A percentile compares a stretch with the other conserved stretches of the same genome.
Evolutionary conservation across 2,113 vertebrate species (phyloP).

Genomic region (Ornithorhynchus anatinus): DNA sequence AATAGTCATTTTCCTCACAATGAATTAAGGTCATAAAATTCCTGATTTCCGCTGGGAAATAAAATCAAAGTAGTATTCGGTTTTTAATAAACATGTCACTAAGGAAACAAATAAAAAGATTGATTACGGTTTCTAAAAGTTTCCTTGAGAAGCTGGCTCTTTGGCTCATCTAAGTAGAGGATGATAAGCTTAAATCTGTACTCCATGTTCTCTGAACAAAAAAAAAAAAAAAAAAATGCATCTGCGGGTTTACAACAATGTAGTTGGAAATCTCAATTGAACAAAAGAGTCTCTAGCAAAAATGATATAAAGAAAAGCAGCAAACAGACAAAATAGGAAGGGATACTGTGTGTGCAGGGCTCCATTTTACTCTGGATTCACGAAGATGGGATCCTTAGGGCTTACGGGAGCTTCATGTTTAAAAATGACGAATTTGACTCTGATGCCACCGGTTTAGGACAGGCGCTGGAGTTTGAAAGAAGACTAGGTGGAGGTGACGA

Average conservation of each 20-base stretch:
- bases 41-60: background rate
- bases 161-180: background rate
- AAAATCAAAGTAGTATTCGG: conserved; percentile 9
- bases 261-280: conserved; percentile 7
- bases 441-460: too few species aligned
- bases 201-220: background rate
- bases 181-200: background rate
- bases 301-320: background rate
- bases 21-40: background rate
- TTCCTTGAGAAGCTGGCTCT: background rate
- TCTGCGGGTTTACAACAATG: conserved; percentile 5
- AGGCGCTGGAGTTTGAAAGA: too few species aligned
- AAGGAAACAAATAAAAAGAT: background rate
- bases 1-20: too few species aligned
- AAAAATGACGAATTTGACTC: too few species aligned
- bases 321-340: background rate
- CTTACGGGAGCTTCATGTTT: too few species aligned
- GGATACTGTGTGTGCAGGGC: background rate
- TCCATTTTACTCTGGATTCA: too few species aligned
- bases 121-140: background rate
- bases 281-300: background rate
- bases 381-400: too few species aligned
- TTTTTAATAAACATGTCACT: conserved; percentile 11
- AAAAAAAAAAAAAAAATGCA: conserved; percentile 14
- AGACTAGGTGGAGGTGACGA: too few species aligned